Evolutionary conservation across 1,140 invertebrate species (phyloP).

Genomic region (Formica exsecta): DNA sequence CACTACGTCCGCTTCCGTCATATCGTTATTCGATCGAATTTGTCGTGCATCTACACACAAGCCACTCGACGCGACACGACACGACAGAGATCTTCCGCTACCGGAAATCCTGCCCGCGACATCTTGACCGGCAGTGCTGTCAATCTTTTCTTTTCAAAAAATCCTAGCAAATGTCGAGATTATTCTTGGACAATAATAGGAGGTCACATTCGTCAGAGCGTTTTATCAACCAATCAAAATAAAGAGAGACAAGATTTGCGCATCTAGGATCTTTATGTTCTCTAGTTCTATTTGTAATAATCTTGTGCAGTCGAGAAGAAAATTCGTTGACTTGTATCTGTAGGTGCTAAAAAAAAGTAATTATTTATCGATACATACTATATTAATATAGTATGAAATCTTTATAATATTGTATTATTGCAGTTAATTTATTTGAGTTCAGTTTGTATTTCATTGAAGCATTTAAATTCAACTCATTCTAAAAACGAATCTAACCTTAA

Average conservation of each 20-base stretch:
- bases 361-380: conserved; percentile 23
- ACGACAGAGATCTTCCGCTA: neutral
- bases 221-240: too few species aligned
- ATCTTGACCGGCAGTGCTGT: conserved; percentile 4
- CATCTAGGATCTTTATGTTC: neutral
- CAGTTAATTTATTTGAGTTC: neutral
- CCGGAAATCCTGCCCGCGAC: conserved; percentile 30
- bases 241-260: too few species aligned
- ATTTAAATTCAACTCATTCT: neutral
- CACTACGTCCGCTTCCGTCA: conserved; percentile 70
- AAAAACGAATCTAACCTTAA: conserved; percentile 40
- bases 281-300: neutral
- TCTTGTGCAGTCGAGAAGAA: neutral
- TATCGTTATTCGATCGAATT: conserved; percentile 4
- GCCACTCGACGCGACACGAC: neutral
- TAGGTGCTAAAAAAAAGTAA: conserved; percentile 42
- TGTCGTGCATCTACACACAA: conserved; percentile 31
- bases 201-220: too few species aligned
- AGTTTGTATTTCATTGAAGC: neutral
- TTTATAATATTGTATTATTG: neutral
- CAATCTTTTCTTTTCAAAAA: neutral
- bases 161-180: neutral
- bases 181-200: too few species aligned
- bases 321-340: neutral
- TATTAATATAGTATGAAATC: neutral